Evolutionary conservation across 2,888 invertebrate species (phyloP).

Genomic region (Gryllus longicercus): DNA sequence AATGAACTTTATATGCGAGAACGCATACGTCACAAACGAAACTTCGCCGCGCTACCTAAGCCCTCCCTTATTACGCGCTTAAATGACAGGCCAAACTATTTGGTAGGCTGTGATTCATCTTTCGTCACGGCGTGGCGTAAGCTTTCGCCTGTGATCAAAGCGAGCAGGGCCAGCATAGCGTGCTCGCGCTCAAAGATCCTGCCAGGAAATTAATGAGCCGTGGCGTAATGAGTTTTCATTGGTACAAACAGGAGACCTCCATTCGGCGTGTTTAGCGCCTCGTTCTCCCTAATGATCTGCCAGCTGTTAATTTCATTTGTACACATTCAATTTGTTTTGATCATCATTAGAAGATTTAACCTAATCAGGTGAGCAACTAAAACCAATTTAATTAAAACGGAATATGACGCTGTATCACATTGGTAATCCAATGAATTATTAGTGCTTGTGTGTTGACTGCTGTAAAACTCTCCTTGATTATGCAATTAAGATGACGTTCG

Average conservation of each 20-base stretch:
- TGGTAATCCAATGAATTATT: not conserved
- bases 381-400: slow-evolving; percentile 6
- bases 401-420: not conserved
- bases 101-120: too few relatives aligned
- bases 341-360: not conserved
- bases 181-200: not conserved
- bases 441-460: not conserved
- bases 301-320: slow-evolving; percentile 6
- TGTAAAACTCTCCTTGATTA: too few relatives aligned
- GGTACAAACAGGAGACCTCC: slow-evolving; percentile 1
- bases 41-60: too few relatives aligned
- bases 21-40: too few relatives aligned
- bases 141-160: too few relatives aligned
- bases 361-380: not conserved
- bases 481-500: too few relatives aligned
- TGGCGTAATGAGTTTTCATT: slow-evolving; percentile 5
- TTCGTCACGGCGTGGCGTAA: too few relatives aligned
- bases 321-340: slow-evolving; percentile 17
- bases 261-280: not conserved
- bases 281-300: not conserved
- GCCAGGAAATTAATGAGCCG: not conserved
- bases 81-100: too few relatives aligned
- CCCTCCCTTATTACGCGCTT: too few relatives aligned
- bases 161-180: too few relatives aligned
- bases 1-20: too few relatives aligned